phyloP scores from a whole-genome alignment of 2,888 invertebrate species.

The Torymus aiolomorphi region DNA sequence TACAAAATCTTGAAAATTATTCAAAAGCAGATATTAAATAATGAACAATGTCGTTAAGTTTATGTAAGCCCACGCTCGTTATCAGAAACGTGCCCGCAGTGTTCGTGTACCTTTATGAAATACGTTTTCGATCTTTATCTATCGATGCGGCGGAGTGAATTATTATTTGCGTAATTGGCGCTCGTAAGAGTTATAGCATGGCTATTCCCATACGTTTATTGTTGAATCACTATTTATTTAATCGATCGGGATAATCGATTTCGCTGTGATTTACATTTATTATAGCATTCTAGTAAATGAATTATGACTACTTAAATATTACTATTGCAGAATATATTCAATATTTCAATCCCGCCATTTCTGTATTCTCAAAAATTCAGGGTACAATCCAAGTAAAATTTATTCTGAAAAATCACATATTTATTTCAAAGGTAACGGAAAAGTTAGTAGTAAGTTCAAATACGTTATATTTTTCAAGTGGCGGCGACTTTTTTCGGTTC shows the following conservation, averaged over 20 bases:
- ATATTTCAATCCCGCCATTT: no score
- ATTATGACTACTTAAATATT: no score
- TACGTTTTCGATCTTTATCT: slow-evolving; percentile 6
- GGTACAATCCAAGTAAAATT: background rate
- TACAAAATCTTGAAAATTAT: background rate
- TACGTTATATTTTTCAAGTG: background rate
- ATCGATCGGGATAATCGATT: no score
- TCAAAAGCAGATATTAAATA: background rate
- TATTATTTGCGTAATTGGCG: slow-evolving; percentile 8
- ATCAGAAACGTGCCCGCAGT: background rate
- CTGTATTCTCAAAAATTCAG: background rate
- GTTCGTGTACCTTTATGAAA: background rate
- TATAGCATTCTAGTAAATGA: no score
- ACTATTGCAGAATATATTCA: no score
- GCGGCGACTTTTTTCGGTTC: background rate
- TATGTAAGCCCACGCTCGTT: background rate
- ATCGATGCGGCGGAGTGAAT: background rate
- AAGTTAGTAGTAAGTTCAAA: background rate
- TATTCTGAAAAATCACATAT: background rate
- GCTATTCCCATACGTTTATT: background rate
- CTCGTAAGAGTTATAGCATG: slow-evolving; percentile 3
- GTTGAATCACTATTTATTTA: no score
- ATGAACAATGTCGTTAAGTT: background rate
- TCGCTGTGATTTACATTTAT: no score
- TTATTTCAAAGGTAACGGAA: background rate